Base-by-base conservation (phyloP, 2,113 vertebrate genomes). In the Crotophaga sulcirostris region DNA sequence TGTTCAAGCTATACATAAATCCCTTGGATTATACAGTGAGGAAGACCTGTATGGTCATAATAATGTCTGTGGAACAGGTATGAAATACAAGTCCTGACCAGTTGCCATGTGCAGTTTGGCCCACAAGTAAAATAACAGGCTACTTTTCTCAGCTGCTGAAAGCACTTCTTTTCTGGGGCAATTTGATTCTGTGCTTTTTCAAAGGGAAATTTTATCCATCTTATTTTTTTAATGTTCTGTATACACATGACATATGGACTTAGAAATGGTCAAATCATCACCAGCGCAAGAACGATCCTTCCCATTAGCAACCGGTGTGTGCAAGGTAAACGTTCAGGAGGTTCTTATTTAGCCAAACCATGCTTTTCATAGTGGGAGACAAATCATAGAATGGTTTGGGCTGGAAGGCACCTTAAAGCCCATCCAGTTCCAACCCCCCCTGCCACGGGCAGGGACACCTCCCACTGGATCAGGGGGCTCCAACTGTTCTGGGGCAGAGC, bases 221-320 rank as follows among this genome's bases (percentile, higher is more conserved):
- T 54, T 36, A 2, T 62, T 90, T 93, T 94, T 94, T 51, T 13
- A 26, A 2, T 33, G 72, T 9, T 90, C 66, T 88, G 67, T 68
- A 31, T 29, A 5, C 54, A 3, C 3, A 49, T 87, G 94, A 94
- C 67, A 6, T 21, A 92, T 47, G 72, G 76, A 19, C 12, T 88
- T 86, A 40, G 17, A 85, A 88, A 86, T 69, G 82, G 58, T 63
- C 83, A 85, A 66, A 62, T 94, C 55, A 2, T 49, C 84, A 33
- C 77, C 51, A 1, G 67, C 9, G 62, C 62, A 24, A 3, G 40
- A 31, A 10, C 1, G 59, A 49, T 29, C 84, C 80, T 58, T 14
- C n/a, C 56, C 11, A 0, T 11, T 0, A 44, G 73, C 69, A 15
- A 9, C 28, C 0, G 64, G 51, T 4, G 52, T 0, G 25, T 3